A percentile compares a stretch with the other conserved stretches of the same genome.
phyloP scores from a whole-genome alignment of 2,888 invertebrate genomes.

The Lasiommata megera region DNA sequence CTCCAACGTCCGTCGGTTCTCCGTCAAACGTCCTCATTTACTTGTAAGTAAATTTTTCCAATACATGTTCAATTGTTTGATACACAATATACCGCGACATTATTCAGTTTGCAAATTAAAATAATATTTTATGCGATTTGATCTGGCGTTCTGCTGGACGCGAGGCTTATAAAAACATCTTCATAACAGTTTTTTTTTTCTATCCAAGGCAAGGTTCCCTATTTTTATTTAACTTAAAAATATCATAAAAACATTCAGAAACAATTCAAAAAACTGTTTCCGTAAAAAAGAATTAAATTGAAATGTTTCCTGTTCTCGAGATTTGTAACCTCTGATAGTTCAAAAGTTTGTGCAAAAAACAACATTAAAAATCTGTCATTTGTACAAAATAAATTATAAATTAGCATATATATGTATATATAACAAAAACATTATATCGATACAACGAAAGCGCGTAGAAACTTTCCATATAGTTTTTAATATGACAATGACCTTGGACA shows the following conservation, averaged over 20 bases:
- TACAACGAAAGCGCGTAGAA: conserved; percentile 4
- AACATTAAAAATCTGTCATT: conserved; percentile 6
- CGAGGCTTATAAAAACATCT: too few relatives aligned
- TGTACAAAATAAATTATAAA: conserved; percentile 11
- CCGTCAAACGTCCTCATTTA: too few relatives aligned
- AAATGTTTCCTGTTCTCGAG: background rate
- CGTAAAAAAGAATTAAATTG: background rate
- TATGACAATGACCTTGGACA: background rate
- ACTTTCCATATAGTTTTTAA: conserved; percentile 12
- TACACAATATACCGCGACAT: too few relatives aligned
- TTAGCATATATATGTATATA: too few relatives aligned
- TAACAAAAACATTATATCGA: conserved; percentile 10
- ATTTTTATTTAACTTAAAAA: background rate
- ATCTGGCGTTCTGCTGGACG: too few relatives aligned
- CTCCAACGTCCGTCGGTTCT: too few relatives aligned
- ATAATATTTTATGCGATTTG: too few relatives aligned
- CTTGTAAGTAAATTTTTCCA: too few relatives aligned
- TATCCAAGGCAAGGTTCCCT: background rate
- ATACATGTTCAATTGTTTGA: too few relatives aligned
- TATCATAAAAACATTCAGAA: background rate
- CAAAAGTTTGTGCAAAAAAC: conserved; percentile 9
- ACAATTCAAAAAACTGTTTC: conserved; percentile 3
- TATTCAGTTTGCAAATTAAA: too few relatives aligned
- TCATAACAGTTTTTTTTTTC: background rate
- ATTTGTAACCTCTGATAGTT: conserved; percentile 11